Percentiles rank a stretch among this genome's conserved stretches.
Evolutionary conservation across 2,797 vertebrate genomes (phyloP).

Genomic region (Ispidina lecontei): DNA sequence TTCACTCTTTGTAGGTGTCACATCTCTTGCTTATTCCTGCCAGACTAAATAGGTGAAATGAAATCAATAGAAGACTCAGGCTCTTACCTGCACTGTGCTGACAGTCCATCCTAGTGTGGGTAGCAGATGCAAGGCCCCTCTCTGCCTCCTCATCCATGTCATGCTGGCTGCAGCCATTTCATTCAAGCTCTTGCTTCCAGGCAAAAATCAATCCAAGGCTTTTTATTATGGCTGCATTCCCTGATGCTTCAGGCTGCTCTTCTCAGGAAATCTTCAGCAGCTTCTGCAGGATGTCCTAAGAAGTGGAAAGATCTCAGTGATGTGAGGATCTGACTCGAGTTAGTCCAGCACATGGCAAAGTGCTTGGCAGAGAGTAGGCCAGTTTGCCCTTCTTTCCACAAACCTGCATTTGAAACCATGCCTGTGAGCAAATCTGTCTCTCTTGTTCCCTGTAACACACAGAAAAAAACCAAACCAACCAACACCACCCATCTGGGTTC

Average conservation of each 20-base stretch:
- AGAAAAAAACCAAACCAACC: too few relatives aligned
- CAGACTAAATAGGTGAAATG: background rate
- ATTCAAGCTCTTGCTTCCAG: background rate
- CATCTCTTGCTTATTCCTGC: background rate
- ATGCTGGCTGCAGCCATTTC: background rate
- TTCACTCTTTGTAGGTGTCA: background rate
- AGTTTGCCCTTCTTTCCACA: background rate
- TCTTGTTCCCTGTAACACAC: background rate
- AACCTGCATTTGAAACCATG: background rate
- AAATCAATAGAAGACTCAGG: background rate
- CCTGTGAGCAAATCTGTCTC: background rate
- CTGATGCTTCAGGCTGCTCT: background rate
- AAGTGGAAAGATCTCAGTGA: background rate
- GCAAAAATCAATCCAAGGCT: background rate
- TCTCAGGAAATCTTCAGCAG: background rate
- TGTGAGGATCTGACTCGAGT: background rate
- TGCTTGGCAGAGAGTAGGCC: background rate
- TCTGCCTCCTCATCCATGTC: background rate
- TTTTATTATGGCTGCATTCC: background rate
- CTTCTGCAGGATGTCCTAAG: background rate
- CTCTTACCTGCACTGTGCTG: background rate
- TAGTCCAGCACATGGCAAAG: background rate
- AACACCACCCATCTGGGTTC: background rate
- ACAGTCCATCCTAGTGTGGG: background rate
- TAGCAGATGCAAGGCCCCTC: background rate